These are phyloP conservation scores for crab-eating macaque (Macaca fascicularis) DNA, from an alignment of 2,113 vertebrate species.

Conservation along the genomic window DNA sequence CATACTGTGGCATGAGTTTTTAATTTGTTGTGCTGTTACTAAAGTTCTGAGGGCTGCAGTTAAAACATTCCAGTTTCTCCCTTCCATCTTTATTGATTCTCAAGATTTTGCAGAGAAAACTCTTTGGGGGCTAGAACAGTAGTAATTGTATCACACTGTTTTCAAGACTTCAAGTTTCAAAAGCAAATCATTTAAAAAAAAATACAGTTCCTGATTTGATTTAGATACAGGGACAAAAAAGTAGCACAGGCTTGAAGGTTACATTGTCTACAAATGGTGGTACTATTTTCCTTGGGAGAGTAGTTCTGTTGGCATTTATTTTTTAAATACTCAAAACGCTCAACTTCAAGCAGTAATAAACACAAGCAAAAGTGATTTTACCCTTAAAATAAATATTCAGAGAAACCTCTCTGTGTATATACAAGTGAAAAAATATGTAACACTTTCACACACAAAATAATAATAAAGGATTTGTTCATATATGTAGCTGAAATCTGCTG, in stretches of 20 bases:
- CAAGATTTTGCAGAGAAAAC: too few species aligned
- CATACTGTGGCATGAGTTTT: conserved; percentile 85
- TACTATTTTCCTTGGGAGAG: conserved; percentile 86
- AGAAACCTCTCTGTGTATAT: conserved; percentile 96
- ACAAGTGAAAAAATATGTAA: conserved; percentile 92
- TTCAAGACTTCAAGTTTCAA: conserved; percentile 91
- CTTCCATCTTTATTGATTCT: too few species aligned
- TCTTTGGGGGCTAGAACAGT: conserved; percentile 88
- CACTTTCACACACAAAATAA: conserved; percentile 89
- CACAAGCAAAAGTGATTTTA: conserved; percentile 92
- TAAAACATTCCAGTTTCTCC: conserved; percentile 85
- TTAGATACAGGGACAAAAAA: conserved; percentile 86
- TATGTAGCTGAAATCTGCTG: conserved; percentile 89
- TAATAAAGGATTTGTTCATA: conserved; percentile 88
- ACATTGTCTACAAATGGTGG: conserved; percentile 87
- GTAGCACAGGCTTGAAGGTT: conserved; percentile 87
- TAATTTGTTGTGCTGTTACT: conserved; percentile 88
- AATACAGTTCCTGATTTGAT: conserved; percentile 88
- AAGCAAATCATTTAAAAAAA: conserved; percentile 88
- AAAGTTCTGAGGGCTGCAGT: conserved; percentile 89
- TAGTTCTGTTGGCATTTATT: conserved; percentile 83
- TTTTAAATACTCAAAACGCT: conserved; percentile 90
- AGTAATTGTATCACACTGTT: conserved; percentile 89
- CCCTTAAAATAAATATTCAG: conserved; percentile 97
- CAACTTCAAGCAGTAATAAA: conserved; percentile 93